Base-by-base conservation (phyloP, 2,797 vertebrate genomes). In the Bradypodion pumilum region DNA sequence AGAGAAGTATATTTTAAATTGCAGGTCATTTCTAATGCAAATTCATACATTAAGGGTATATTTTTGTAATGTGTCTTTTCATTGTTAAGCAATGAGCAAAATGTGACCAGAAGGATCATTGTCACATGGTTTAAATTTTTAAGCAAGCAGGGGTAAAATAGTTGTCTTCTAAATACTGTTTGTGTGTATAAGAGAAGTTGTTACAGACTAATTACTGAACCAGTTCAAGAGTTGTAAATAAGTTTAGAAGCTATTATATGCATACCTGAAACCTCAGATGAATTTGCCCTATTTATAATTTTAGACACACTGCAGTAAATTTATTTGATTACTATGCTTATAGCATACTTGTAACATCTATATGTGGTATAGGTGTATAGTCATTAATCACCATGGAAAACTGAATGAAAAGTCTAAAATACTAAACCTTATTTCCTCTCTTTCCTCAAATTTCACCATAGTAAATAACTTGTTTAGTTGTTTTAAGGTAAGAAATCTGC, bases 211-310 rank as follows among this genome's bases (percentile, higher is more conserved):
- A 42, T 19, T 76, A 70, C 3, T 78, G 69, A 2, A 0, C 15
- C 16, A 23, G 70, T 59, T 1, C 0, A 27, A 25, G 0, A 7
- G 23, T 19, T 0, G 0, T 23, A 9, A 46, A 46, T 73, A 46
- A 4, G 74, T 9, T 3, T n/a, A 72, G 13, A 5, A 81, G 2
- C 1, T 5, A 74, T 52, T 8, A 49, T 32, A 5, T 52, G 32
- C 56, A 0, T 1, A 19, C 60, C 4, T 3, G n/a, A 66, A 82
- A 27, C 2, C 13, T 1, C 68, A 35, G 60, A 49, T 63, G 29
- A 25, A 0, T 32, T 13, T 37, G 25, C 16, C 3, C 5, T 37
- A 83, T 37, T 49, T 70, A 25, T 46, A 62, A 3, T 15, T 59
- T 25, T 49, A 49, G 7, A 19, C 40, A 44, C 19, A 0, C 44